Base-by-base conservation (phyloP, 2,888 invertebrate species). In the Megamerina dolium region DNA sequence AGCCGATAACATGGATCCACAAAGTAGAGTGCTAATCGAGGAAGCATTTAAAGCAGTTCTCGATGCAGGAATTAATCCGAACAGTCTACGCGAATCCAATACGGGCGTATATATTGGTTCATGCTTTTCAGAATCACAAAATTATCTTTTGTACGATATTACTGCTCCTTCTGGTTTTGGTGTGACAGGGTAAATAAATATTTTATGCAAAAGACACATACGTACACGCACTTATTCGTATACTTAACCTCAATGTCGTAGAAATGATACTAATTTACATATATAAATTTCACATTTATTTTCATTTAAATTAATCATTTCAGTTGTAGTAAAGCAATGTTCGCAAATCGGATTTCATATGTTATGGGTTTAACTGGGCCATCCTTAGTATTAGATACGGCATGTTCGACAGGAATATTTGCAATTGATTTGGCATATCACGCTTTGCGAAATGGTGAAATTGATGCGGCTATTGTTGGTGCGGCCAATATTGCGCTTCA, bases 371-470 rank as follows among this genome's bases (percentile, higher is more conserved):
- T 90, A 14, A 85, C 83, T 57, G 93, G 95, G 1, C 94, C 94
- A 0, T 91, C 92, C 4, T 87, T 83, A 72, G 77, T 86, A 2
- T 77, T 91, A 9, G 95, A 96, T 72, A 91, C 93, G 0, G 95
- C 95, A 0, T 96, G 95, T 66, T 92, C 92, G 12, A 94, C 94
- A 41, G 88, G 91, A n/a, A 76, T 93, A 52, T 82, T 87, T 56
- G 94, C 93, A 0, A 53, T 95, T 41, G 88, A 94, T 57, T 82
- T 85, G 49, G 89, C 87, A 14, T 87, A 83, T 66, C 76, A 78
- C 35, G 79, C 87, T 0, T 81, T 93, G 36, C 75, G 84, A 26
- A 79, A 80, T 51, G 92, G 90, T 0, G 80, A 82, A 47, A 90
- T 92, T 60, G 93, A 96, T 49, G 77, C 84, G 1, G 95, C 94